Evolutionary conservation across 2,113 vertebrate genomes (phyloP).

Genomic region (Nicator chloris): DNA sequence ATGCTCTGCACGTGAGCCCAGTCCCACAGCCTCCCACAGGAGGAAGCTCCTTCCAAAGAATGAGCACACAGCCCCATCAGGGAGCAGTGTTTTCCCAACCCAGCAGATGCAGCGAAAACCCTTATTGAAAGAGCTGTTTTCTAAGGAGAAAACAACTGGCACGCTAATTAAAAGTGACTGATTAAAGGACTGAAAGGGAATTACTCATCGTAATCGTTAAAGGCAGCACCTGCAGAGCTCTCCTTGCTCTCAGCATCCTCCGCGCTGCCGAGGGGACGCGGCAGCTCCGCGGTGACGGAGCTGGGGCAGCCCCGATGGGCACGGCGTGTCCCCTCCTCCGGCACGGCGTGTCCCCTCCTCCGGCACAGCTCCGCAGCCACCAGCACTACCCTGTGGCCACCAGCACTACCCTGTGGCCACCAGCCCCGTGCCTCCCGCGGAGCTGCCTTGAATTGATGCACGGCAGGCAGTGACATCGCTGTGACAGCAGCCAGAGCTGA

Average conservation of each 20-base stretch:
- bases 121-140: slow-evolving; percentile 20
- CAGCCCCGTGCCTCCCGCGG: not conserved
- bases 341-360: not conserved
- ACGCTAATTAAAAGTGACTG: slow-evolving; percentile 36
- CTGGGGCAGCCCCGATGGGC: not conserved
- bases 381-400: not conserved
- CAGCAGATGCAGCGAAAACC: not conserved
- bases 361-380: not conserved
- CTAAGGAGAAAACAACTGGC: slow-evolving; percentile 30
- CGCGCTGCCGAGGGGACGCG: not conserved
- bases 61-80: not conserved
- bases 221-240: slow-evolving; percentile 30
- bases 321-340: not conserved
- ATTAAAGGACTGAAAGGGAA: slow-evolving; percentile 32
- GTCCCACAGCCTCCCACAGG: not conserved
- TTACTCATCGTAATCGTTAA: slow-evolving; percentile 37
- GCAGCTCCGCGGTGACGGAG: not conserved
- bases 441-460: not conserved
- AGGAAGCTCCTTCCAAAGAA: not conserved
- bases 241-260: not conserved
- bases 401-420: fast-evolving
- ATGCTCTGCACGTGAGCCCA: not conserved
- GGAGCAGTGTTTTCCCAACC: not conserved
- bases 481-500: not conserved
- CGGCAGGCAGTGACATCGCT: fast-evolving